Base-by-base conservation (phyloP, 2,113 vertebrate species). In the Tachysurus vachellii region DNA sequence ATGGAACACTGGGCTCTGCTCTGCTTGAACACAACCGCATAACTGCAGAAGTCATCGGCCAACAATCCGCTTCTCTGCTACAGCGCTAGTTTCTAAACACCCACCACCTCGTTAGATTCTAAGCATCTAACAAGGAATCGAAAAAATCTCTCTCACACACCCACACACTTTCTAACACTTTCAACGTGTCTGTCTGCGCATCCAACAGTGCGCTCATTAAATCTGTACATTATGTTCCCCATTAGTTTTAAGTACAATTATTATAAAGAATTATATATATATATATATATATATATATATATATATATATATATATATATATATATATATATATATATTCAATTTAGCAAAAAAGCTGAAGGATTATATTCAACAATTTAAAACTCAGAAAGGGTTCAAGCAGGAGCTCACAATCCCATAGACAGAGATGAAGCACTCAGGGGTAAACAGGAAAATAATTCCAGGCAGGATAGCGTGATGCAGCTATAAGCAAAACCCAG, bases 91-190 rank as follows among this genome's bases (percentile, higher is more conserved):
- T 59, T 19, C 28, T 47, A 26, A 62, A 85, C 83, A 76, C 83
- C 83, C 83, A 85, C 83, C 57, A n/a, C 50, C 71, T 76, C 70
- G 44, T 76, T 85, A 28, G 36, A 44, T 21, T 21, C 17, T 23
- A 21, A 12, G 36, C 70, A 23, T 85, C 83, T 50, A 50, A 59
- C 70, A 73, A 53, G 28, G 17, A 59, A n/a, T 44, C 71, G 47
- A 57, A 80, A 53, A 57, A 80, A 56, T 57, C 77, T 31, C 54
- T 57, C 73, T 77, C 84, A 79, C 84, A 64, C 73, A 64, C 84
- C 57, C 57, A 77, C 84, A 77, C 71, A 62, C 84, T 77, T 50
- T 85, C 71, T 85, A 61, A 70, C 83, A 76, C 83, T 47, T 42
- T 47, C 73, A 28, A 26, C 16, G 16, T 31, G 53, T 57, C 75